These are phyloP conservation scores for Microhierax caerulescens DNA, from an alignment of 2,797 vertebrate genomes.

Conservation along the genomic window DNA sequence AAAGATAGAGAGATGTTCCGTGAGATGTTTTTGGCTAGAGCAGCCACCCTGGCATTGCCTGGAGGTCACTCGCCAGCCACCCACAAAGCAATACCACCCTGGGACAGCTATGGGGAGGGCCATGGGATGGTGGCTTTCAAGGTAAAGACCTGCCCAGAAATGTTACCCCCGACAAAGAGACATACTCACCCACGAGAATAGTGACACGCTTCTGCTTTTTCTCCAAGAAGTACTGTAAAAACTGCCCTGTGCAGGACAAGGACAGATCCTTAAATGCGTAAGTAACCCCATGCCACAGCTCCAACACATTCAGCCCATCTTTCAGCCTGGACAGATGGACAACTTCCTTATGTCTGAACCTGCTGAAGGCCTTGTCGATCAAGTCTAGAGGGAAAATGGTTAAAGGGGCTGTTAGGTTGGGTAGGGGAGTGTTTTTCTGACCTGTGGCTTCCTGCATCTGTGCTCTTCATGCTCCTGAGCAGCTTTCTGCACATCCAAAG, in stretches of 20 bases:
- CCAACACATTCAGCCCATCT: slow-evolving; percentile 82
- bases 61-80: background rate
- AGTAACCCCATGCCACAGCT: slow-evolving; percentile 90
- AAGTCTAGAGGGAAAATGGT: slow-evolving; percentile 71
- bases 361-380: slow-evolving; percentile 79
- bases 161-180: background rate
- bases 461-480: background rate
- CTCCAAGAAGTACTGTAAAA: slow-evolving; percentile 87
- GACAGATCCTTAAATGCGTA: slow-evolving; percentile 92
- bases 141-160: background rate
- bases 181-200: slow-evolving; percentile 86
- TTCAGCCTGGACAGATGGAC: slow-evolving; percentile 78
- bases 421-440: background rate
- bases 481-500: background rate
- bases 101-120: background rate
- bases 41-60: background rate
- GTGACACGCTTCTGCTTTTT: slow-evolving; percentile 78
- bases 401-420: background rate
- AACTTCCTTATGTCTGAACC: slow-evolving; percentile 82
- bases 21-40: background rate
- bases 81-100: background rate
- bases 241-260: slow-evolving; percentile 85
- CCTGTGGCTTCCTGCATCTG: background rate
- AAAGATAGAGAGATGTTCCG: background rate
- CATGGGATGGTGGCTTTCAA: background rate